Base-by-base conservation (phyloP, 92 coral and sea anemone genomes). In the Siderastrea radians region DNA sequence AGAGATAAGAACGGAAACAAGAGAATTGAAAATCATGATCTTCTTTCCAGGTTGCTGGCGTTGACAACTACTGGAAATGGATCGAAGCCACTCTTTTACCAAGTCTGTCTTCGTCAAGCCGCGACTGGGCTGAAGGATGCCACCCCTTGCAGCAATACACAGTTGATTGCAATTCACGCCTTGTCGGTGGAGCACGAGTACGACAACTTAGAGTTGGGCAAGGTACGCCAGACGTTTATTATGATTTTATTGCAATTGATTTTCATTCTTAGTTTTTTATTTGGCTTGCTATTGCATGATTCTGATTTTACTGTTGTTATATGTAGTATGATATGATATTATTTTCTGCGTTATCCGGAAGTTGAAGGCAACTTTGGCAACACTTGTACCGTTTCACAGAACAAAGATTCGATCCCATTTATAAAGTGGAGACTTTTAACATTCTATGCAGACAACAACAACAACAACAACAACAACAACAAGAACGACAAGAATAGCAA, bases 131-230 rank as follows among this genome's bases (percentile, higher is more conserved):
- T 1, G 75, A 72, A 9, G 90, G 93, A 15, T 95, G 98, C 26
- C 87, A 86, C 13, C 98, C 98, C 47, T n/a, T 60, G 13, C 74
- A 84, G 12, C 70, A 89, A 14, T 95, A 95, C 80, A 91, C 95
- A 10, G 79, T 89, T 72, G 98, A 94, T 43, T 95, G 98, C 65
- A 89, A 91, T 62, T 88, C 95, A 50, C 92, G 92, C 64, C 86
- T 95, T 45, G 96, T 95, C 85, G 99, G 99, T 58, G 93, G 95
- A 15, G 99, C 98, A 57, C 77, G 99, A 79, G 54, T 93, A 57
- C 89, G 99, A 57, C 99, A 96, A 66, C 92, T 96, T 12, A 89
- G 99, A 79, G 82, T 96, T 47, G 85, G 93, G 55, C 88, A 80
- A 90, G 97, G 96, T 94, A 89, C 46, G 5, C 12, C 1, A n/a